Conservation (phyloP, 2,797 vertebrate genomes). For the Hydrocynus forskahlii region DNA sequence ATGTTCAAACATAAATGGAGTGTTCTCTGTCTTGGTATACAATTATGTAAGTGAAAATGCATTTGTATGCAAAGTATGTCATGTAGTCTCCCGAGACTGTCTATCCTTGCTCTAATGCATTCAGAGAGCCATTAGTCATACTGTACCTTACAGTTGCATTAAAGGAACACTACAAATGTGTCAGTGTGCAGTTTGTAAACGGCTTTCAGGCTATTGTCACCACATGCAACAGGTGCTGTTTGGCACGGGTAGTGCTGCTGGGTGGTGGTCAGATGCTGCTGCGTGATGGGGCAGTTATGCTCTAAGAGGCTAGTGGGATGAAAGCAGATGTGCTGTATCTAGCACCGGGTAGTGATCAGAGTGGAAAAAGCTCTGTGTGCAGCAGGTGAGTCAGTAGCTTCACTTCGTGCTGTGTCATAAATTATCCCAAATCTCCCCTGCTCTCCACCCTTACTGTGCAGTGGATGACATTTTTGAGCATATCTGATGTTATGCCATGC, state of each 20-base stretch:
- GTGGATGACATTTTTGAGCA: slow-evolving; percentile 41
- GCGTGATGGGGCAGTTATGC: slow-evolving; percentile 5
- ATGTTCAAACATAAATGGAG: too few relatives aligned
- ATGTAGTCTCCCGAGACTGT: too few relatives aligned
- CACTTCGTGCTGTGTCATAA: slow-evolving; percentile 50
- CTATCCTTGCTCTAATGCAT: too few relatives aligned
- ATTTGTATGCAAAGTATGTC: too few relatives aligned
- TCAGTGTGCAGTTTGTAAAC: neutral
- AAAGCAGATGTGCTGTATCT: slow-evolving; percentile 33
- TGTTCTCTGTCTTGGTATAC: too few relatives aligned
- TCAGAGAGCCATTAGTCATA: neutral
- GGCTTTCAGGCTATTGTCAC: neutral
- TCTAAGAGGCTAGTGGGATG: slow-evolving; percentile 29
- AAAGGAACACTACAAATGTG: neutral
- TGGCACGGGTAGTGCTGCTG: neutral
- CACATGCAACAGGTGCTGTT: neutral
- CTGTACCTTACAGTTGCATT: neutral
- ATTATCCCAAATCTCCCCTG: slow-evolving; percentile 18
- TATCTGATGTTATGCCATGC: slow-evolving; percentile 35
- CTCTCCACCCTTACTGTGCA: slow-evolving; percentile 22
- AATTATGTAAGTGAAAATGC: too few relatives aligned
- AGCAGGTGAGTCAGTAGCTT: slow-evolving; percentile 34
- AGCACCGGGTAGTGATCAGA: slow-evolving; percentile 31
- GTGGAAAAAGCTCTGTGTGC: slow-evolving; percentile 26
- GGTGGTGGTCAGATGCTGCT: neutral